phyloP scores from a whole-genome alignment of 2,797 vertebrate species.

The Huso huso region DNA sequence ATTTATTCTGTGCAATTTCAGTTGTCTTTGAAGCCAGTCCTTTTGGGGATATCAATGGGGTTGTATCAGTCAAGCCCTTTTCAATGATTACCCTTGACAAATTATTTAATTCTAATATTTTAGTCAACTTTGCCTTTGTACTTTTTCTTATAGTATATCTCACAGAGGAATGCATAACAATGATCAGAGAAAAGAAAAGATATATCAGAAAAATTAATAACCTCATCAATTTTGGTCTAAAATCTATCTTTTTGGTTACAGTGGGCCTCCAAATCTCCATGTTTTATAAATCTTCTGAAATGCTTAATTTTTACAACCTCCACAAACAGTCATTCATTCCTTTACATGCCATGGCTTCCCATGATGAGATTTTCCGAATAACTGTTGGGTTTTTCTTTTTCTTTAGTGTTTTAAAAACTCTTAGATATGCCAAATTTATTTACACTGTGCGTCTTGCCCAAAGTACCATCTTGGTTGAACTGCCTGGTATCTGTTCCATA shows the following conservation, averaged over 20 bases:
- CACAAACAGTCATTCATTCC: slow-evolving; percentile 31
- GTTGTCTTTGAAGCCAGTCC: slow-evolving; percentile 43
- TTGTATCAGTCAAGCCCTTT: slow-evolving; percentile 36
- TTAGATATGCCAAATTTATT: slow-evolving; percentile 34
- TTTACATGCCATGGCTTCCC: slow-evolving; percentile 38
- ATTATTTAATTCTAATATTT: slow-evolving; percentile 14
- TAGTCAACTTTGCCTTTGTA: slow-evolving; percentile 21
- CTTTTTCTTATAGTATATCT: slow-evolving; percentile 33
- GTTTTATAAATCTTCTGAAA: slow-evolving; percentile 26
- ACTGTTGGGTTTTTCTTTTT: slow-evolving; percentile 39
- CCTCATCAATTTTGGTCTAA: slow-evolving; percentile 31
- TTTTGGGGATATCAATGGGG: slow-evolving; percentile 36
- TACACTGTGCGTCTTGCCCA: slow-evolving; percentile 38
- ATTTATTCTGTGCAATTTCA: slow-evolving; percentile 40
- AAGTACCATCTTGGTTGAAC: slow-evolving; percentile 25
- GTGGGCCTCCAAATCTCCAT: slow-evolving; percentile 31
- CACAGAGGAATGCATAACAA: slow-evolving; percentile 11
- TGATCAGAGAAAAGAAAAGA: slow-evolving; percentile 22
- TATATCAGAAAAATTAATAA: slow-evolving; percentile 30
- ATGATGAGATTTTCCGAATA: slow-evolving; percentile 32
- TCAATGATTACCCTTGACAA: slow-evolving; percentile 28
- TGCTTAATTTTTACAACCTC: slow-evolving; percentile 25
- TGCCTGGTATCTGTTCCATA: slow-evolving; percentile 38
- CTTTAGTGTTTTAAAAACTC: slow-evolving; percentile 41
- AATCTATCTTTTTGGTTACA: slow-evolving; percentile 24